Conservation (phyloP, 1,140 invertebrate genomes). For the Bombus impatiens region DNA sequence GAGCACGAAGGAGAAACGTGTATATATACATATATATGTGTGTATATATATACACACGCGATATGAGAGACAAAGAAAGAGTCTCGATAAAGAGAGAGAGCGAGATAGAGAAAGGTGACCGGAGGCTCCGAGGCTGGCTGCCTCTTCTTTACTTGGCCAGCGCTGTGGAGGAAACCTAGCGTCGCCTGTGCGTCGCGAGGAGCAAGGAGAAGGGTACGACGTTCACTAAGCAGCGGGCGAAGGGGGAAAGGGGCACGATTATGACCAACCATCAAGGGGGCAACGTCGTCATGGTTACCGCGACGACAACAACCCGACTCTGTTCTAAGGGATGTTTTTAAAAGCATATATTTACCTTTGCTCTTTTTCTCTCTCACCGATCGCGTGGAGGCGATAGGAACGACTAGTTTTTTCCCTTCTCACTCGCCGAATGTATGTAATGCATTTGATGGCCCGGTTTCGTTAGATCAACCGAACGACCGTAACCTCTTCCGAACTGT, state of each 20-base stretch:
- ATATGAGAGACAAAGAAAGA: conserved; percentile 4
- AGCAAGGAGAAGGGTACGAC: conserved; percentile 33
- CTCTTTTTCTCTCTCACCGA: conserved; percentile 44
- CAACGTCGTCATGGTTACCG: conserved; percentile 79
- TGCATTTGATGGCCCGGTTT: background rate
- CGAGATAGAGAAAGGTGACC: conserved; percentile 54
- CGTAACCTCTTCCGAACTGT: background rate
- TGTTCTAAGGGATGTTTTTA: conserved; percentile 76
- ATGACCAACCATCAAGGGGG: conserved; percentile 78
- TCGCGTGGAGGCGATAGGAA: conserved; percentile 32
- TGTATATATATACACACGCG: background rate
- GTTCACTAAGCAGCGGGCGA: conserved; percentile 20
- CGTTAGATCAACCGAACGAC: background rate
- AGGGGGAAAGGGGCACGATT: conserved; percentile 62
- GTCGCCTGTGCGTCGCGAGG: conserved; percentile 53
- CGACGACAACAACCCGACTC: conserved; percentile 79
- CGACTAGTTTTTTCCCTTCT: background rate
- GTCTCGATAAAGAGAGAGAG: conserved; percentile 19
- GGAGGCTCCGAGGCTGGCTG: conserved; percentile 62
- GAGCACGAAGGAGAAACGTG: conserved; percentile 26
- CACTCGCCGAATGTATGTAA: background rate
- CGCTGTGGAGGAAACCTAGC: conserved; percentile 74
- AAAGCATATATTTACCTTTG: conserved; percentile 64
- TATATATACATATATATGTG: background rate
- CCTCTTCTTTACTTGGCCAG: conserved; percentile 78